Evolutionary conservation across 2,888 invertebrate genomes (phyloP).

Genomic region (Notodonta dromedarius): DNA sequence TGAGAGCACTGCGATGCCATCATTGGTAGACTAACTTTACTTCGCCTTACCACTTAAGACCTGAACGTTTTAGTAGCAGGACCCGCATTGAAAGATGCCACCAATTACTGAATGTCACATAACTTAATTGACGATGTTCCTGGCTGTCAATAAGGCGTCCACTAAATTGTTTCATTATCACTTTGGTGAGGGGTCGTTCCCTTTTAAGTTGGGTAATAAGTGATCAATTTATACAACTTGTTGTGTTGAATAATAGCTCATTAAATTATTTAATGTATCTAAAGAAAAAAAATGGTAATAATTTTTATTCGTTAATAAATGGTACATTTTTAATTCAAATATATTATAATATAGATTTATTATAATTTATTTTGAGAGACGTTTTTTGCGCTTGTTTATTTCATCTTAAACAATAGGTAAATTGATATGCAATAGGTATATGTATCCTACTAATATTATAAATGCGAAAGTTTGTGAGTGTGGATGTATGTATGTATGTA

Average conservation of each 20-base stretch:
- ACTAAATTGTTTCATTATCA: conserved; percentile 26
- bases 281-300: background rate
- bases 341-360: no score
- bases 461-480: no score
- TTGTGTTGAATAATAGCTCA: background rate
- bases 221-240: background rate
- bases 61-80: conserved; percentile 5
- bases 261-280: background rate
- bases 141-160: conserved; percentile 25
- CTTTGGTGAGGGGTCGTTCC: background rate
- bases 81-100: conserved; percentile 28
- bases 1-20: background rate
- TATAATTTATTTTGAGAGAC: no score
- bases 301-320: no score
- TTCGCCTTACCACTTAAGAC: background rate
- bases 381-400: no score
- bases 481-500: no score
- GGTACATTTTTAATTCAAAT: no score
- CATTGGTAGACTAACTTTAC: background rate
- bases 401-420: no score
- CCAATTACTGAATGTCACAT: conserved; percentile 30
- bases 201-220: background rate
- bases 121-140: conserved; percentile 36
- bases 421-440: no score
- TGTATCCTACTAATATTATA: no score